Percentiles rank a stretch among this genome's conserved stretches.
phyloP scores from a whole-genome alignment of 2,888 invertebrate genomes.

The Gastrophysa polygoni region DNA sequence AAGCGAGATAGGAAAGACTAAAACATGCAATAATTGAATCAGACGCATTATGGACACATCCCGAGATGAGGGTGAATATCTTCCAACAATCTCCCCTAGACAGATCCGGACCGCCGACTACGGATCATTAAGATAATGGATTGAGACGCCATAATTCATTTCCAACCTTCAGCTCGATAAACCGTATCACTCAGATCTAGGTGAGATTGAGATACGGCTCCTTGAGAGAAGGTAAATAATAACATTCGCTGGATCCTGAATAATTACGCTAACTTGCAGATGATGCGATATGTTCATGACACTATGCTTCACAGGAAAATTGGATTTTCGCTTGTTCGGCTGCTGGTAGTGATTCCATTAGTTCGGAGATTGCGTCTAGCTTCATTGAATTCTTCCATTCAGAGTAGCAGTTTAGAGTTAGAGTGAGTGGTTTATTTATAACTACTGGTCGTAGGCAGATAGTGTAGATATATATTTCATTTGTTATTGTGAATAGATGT shows the following conservation, averaged over 20 bases:
- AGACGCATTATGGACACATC: neutral
- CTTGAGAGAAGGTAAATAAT: neutral
- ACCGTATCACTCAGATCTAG: neutral
- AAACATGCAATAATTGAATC: neutral
- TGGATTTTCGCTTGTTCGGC: neutral
- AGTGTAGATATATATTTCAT: too few species aligned
- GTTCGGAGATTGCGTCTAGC: too few species aligned
- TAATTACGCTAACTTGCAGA: neutral
- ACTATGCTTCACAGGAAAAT: neutral
- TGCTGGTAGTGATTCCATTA: too few species aligned
- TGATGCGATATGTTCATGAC: neutral
- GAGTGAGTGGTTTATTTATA: too few species aligned
- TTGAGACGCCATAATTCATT: neutral
- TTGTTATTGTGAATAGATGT: too few species aligned
- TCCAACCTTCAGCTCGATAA: neutral
- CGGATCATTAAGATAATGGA: neutral
- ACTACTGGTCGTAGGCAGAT: too few species aligned
- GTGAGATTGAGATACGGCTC: neutral
- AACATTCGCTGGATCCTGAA: neutral
- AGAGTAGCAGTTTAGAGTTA: too few species aligned
- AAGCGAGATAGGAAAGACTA: too few species aligned
- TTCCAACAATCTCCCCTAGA: neutral
- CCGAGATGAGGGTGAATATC: neutral
- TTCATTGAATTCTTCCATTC: too few species aligned
- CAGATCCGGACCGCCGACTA: neutral